Percentiles rank a stretch among this genome's conserved stretches.
Evolutionary conservation across 2,888 invertebrate genomes (phyloP).

Genomic region (Drosophila nr. medialis): DNA sequence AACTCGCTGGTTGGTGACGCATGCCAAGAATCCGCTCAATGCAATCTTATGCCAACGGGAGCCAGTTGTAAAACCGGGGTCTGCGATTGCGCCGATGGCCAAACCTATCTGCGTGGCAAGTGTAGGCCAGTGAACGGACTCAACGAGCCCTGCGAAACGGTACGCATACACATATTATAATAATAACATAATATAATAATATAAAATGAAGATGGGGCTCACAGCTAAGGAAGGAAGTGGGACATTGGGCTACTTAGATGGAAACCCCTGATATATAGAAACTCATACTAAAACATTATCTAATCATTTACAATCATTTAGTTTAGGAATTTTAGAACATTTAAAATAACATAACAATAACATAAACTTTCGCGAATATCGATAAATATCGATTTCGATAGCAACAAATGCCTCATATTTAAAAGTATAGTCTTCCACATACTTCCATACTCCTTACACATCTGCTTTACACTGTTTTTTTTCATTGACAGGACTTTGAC

Average conservation of each 20-base stretch:
- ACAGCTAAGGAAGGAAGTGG: too few relatives aligned
- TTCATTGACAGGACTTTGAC: conserved; percentile 74
- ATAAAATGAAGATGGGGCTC: neutral
- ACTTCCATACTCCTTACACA: neutral
- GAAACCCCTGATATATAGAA: neutral
- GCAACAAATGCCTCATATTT: neutral
- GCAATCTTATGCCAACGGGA: conserved; percentile 85
- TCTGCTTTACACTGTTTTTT: neutral
- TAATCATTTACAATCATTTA: neutral
- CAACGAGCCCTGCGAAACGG: conserved; percentile 81
- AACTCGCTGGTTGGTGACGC: conserved; percentile 83
- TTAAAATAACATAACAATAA: too few relatives aligned
- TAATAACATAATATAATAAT: neutral
- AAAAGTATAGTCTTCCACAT: neutral
- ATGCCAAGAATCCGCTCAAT: conserved; percentile 84
- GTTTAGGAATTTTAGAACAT: too few relatives aligned
- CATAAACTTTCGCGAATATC: too few relatives aligned
- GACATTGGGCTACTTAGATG: neutral
- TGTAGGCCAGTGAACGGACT: conserved; percentile 83
- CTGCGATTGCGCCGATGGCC: conserved; percentile 84
- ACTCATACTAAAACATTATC: neutral
- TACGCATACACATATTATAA: conserved; percentile 27
- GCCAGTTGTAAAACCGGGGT: conserved; percentile 84
- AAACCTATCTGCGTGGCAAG: conserved; percentile 83
- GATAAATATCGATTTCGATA: neutral